Evolutionary conservation across 35 echinoderm and acorn worm species (phyloP), one percentile per base, ranked within the genome.

Genomic region (Amphiura filiformis): DNA sequence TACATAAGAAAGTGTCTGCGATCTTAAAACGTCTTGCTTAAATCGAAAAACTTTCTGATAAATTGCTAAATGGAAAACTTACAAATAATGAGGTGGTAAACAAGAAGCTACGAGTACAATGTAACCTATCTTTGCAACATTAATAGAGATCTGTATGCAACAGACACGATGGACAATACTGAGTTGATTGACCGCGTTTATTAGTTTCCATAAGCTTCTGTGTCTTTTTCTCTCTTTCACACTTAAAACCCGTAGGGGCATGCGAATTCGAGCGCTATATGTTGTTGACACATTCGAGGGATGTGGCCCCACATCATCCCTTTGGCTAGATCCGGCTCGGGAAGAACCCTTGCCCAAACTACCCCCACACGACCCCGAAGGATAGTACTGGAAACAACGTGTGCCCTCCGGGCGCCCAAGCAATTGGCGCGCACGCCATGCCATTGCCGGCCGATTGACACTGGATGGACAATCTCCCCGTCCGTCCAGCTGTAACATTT

Each of bases 401-500:
- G 61, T 13, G 17, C 26, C 61, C 61, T n/a, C 61, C 61, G 61
- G 61, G 61, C 26, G 15, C 28, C n/a, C n/a, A n/a, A n/a, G 61
- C 28, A 26, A 70, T 70, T 5, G 11, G 28, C 61, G 61, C 28
- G 61, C 7, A 70, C 61, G 61, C 61, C 61, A 70, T 26, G 61
- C 61, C 61, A 70, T 13, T 1, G 7, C 61, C 26, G 61, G 61
- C 7, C 61, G 26, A 70, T 70, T 70, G 61, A 5, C n/a, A n/a
- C n/a, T n/a, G n/a, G n/a, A n/a, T n/a, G n/a, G n/a, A n/a, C n/a
- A n/a, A n/a, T n/a, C n/a, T n/a, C n/a, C n/a, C n/a, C n/a, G n/a
- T n/a, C n/a, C n/a, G n/a, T 70, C 61, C 61, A 70, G 61, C 61
- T 70, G 61, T 70, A 70, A 70, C 61, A 70, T 70, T 70, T n/a